Evolutionary conservation across 2,113 vertebrate species (phyloP).

Genomic region (Dromiciops gliroides): DNA sequence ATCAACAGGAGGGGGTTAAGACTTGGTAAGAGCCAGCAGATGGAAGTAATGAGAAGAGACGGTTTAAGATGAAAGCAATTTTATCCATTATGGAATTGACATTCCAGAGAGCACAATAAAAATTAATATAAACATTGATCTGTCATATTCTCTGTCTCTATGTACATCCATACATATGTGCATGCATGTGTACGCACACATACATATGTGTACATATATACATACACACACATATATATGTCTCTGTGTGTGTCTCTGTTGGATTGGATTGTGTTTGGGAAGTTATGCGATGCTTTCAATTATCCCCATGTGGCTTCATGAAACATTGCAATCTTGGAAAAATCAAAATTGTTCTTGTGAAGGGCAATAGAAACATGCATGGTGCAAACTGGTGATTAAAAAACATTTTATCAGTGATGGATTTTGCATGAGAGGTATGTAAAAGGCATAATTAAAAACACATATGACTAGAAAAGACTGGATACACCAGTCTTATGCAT

Average conservation of each 20-base stretch:
- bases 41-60: background rate
- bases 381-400: background rate
- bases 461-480: background rate
- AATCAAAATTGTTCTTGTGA: background rate
- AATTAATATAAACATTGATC: background rate
- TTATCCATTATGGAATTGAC: background rate
- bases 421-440: background rate
- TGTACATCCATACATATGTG: too few species aligned
- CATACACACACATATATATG: too few species aligned
- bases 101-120: background rate
- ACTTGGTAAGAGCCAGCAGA: background rate
- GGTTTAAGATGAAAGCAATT: background rate
- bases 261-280: background rate
- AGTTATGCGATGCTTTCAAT: background rate
- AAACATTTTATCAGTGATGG: background rate
- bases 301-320: background rate
- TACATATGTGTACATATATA: too few species aligned
- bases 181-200: too few species aligned
- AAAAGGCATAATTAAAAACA: background rate
- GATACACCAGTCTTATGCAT: background rate
- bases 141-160: too few species aligned
- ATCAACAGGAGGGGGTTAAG: too few species aligned
- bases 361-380: background rate
- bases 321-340: background rate
- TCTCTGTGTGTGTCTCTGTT: too few species aligned